phyloP scores from a whole-genome alignment of 2,888 invertebrate genomes.

The Lomographa bimaculata region DNA sequence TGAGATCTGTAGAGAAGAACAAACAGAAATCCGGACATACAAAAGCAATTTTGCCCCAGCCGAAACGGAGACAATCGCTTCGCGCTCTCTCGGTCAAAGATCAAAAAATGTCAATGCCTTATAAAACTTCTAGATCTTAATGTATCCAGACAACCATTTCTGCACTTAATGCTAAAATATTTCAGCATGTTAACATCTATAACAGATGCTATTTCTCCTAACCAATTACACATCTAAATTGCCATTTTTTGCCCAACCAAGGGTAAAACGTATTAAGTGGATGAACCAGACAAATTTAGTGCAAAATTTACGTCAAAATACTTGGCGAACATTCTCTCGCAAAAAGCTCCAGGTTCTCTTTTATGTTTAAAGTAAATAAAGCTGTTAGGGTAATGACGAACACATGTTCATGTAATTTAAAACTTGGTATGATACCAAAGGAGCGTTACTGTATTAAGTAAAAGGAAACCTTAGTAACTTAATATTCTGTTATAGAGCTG shows the following conservation, averaged over 20 bases:
- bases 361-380: slow-evolving; percentile 31
- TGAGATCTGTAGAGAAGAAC: too few relatives aligned
- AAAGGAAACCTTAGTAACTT: slow-evolving; percentile 5
- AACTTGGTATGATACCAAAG: slow-evolving; percentile 26
- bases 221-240: slow-evolving; percentile 27
- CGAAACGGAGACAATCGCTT: too few relatives aligned
- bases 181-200: slow-evolving; percentile 4
- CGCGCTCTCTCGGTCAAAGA: too few relatives aligned
- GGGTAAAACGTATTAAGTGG: slow-evolving; percentile 16
- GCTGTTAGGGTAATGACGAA: slow-evolving; percentile 32
- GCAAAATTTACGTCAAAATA: slow-evolving; percentile 19
- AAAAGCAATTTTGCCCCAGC: too few relatives aligned
- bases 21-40: too few relatives aligned
- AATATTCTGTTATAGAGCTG: too few relatives aligned
- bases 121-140: too few relatives aligned
- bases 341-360: too few relatives aligned
- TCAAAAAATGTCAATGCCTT: too few relatives aligned
- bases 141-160: too few relatives aligned
- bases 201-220: slow-evolving; percentile 17
- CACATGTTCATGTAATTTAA: slow-evolving; percentile 31
- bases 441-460: slow-evolving; percentile 20
- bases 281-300: slow-evolving; percentile 19
- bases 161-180: not conserved
- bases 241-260: slow-evolving; percentile 12
- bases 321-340: slow-evolving; percentile 3